Evolutionary conservation across 2,797 vertebrate genomes (phyloP).

Genomic region (Acanthurus lineatus): DNA sequence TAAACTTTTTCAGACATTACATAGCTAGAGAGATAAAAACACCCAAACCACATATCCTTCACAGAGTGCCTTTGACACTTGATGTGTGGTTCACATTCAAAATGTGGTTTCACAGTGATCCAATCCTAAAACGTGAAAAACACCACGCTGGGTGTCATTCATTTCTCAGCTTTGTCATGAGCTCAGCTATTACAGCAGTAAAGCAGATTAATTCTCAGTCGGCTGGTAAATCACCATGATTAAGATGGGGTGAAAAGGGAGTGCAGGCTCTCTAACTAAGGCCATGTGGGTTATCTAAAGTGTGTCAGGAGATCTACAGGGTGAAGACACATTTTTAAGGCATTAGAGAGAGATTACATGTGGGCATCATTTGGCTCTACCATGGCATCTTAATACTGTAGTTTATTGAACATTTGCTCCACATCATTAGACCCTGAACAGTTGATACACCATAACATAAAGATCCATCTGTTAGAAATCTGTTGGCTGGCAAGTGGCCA

Average conservation of each 20-base stretch:
- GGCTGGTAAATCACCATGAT: slow-evolving; percentile 42
- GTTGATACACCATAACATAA: neutral
- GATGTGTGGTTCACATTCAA: slow-evolving; percentile 5
- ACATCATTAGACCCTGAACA: slow-evolving; percentile 22
- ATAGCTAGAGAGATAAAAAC: neutral
- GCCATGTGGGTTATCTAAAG: slow-evolving; percentile 26
- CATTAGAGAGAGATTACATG: slow-evolving; percentile 18
- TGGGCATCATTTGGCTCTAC: slow-evolving; percentile 10
- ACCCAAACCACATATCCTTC: neutral
- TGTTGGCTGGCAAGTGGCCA: neutral
- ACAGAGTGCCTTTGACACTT: neutral
- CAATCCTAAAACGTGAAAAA: slow-evolving; percentile 26
- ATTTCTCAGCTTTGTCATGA: slow-evolving; percentile 43
- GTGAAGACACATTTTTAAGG: slow-evolving; percentile 15
- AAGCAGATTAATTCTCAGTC: slow-evolving; percentile 45
- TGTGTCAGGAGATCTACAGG: slow-evolving; percentile 19
- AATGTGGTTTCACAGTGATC: neutral
- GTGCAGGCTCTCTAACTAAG: slow-evolving; percentile 8
- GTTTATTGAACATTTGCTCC: slow-evolving; percentile 42
- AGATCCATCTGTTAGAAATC: slow-evolving; percentile 38
- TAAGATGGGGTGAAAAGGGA: slow-evolving; percentile 15
- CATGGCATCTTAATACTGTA: slow-evolving; percentile 18
- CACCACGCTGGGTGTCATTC: slow-evolving; percentile 21
- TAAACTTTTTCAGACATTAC: neutral
- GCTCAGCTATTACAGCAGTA: slow-evolving; percentile 37